A percentile compares a stretch with the other conserved stretches of the same genome.
phyloP scores from a whole-genome alignment of 2,113 vertebrate genomes.

The Phocoena sinus region DNA sequence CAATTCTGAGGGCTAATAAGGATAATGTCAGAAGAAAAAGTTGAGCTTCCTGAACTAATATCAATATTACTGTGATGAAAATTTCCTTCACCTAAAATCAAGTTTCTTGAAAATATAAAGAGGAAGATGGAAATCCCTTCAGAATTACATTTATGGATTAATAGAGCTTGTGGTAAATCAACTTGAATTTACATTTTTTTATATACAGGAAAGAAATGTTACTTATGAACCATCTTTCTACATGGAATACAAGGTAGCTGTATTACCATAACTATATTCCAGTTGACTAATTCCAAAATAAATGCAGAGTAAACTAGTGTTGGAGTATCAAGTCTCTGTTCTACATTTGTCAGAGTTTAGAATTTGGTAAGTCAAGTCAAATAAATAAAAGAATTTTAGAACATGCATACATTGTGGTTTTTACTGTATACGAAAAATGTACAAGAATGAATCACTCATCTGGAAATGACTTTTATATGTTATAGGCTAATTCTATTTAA shows the following conservation, averaged over 20 bases:
- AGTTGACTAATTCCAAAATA: background rate
- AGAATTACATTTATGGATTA: background rate
- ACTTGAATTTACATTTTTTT: background rate
- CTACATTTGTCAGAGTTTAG: background rate
- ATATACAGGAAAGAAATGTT: background rate
- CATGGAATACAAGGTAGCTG: background rate
- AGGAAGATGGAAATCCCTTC: background rate
- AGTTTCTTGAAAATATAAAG: background rate
- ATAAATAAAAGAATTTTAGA: background rate
- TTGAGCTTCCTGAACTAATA: constrained; percentile 12
- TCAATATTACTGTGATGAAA: background rate
- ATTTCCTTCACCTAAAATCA: background rate
- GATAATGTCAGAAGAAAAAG: constrained; percentile 1
- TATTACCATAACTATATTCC: no score
- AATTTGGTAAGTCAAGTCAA: background rate
- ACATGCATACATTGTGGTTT: background rate
- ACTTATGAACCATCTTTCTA: background rate
- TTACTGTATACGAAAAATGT: background rate
- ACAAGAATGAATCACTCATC: constrained; percentile 21
- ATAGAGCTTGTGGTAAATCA: background rate
- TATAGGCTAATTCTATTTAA: constrained; percentile 2
- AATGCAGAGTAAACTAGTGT: background rate
- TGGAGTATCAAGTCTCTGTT: background rate
- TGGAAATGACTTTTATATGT: background rate
- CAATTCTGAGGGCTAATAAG: background rate